Evolutionary conservation across 2,888 invertebrate genomes (phyloP).

Genomic region (Syrista parreyssii): DNA sequence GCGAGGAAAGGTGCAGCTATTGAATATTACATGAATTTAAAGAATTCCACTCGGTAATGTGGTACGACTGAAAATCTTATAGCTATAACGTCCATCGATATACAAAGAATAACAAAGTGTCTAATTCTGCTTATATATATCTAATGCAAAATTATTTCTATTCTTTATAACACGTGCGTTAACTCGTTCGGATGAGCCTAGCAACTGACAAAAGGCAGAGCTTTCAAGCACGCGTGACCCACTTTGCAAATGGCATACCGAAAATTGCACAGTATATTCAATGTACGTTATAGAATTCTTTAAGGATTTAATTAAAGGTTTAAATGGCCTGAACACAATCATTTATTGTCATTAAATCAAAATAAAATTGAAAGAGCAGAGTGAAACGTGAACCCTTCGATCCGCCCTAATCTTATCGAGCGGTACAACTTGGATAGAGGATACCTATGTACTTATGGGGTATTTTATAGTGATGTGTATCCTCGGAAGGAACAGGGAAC

Average conservation of each 20-base stretch:
- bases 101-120: not conserved
- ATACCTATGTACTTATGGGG: not conserved
- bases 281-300: not conserved
- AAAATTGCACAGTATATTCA: not conserved
- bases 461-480: not conserved
- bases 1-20: not conserved
- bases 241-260: not conserved
- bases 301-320: not conserved
- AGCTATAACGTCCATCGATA: not conserved
- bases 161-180: not conserved
- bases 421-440: not conserved
- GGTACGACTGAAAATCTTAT: not conserved
- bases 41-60: not conserved
- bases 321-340: not conserved
- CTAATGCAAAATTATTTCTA: no score
- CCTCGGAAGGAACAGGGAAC: not conserved
- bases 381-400: not conserved
- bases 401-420: not conserved
- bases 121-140: not conserved
- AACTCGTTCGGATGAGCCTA: not conserved
- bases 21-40: not conserved
- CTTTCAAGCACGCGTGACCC: not conserved
- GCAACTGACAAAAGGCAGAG: not conserved
- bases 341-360: not conserved
- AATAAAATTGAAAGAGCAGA: not conserved